Percentiles rank a stretch among this genome's conserved stretches.
Conservation (phyloP, 2,797 vertebrate genomes). For the Acropternis orthonyx region DNA sequence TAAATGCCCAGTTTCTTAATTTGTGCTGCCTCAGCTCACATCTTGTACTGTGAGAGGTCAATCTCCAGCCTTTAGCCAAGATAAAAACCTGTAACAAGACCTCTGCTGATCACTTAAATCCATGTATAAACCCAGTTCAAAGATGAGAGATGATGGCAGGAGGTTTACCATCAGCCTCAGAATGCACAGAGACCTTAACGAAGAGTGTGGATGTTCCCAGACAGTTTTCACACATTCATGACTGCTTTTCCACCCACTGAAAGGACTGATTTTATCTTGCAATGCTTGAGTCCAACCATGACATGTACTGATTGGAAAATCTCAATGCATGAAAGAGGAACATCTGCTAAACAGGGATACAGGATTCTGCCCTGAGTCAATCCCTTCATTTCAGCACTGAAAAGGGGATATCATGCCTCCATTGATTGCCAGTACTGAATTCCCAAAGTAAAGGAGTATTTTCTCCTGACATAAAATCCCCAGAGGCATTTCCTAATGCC, state of each 20-base stretch:
- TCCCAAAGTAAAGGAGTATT: neutral
- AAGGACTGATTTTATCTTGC: constrained; percentile 57
- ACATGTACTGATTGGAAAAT: constrained; percentile 39
- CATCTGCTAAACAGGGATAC: neutral
- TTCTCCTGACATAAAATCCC: neutral
- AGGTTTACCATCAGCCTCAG: constrained; percentile 14
- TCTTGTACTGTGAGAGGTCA: neutral
- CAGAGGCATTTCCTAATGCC: neutral
- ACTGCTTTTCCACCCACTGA: constrained; percentile 50
- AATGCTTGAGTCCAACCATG: constrained; percentile 35
- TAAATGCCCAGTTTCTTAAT: neutral
- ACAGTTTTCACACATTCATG: constrained; percentile 64
- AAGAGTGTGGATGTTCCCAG: constrained; percentile 56
- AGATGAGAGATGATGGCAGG: neutral
- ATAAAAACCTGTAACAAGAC: neutral
- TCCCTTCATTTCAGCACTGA: neutral
- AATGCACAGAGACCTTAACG: constrained; percentile 29
- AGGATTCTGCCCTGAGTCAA: neutral
- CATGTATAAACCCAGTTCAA: neutral
- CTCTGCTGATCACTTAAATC: neutral
- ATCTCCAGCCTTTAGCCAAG: neutral
- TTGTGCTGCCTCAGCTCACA: neutral
- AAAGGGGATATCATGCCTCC: neutral
- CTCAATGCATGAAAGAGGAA: constrained; percentile 12
- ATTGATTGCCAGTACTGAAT: neutral